Evolutionary conservation across 2,113 vertebrate genomes (phyloP), one percentile per base, ranked within the genome.

Genomic region (Lathamus discolor): DNA sequence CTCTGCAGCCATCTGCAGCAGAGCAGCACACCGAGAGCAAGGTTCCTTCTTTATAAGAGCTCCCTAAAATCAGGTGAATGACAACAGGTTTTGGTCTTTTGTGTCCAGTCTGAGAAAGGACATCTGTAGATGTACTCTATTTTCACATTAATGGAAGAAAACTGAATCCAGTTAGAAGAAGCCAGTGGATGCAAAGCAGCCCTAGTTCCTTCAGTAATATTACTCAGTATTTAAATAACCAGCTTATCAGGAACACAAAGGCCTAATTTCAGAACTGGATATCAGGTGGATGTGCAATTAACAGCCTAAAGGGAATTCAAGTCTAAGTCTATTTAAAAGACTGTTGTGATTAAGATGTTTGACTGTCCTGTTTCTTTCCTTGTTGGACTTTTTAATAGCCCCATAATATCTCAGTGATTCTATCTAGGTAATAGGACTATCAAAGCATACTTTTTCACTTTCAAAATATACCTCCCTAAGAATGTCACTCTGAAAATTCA

Each of bases 181-280:
- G 63, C 2, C 7, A 74, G 84, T 51, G 24, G 24, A 43, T n/a
- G 25, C 49, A 83, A 91, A 92, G 54, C n/a, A 83, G 67, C 41
- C 28, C 75, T 57, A 51, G 49, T 83, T 88, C 49, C 75, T 80
- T 90, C 31, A 61, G 66, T 84, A 78, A 54, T 83, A 67, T 49
- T 85, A 76, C 69, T 54, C 37, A 70, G 52, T 76, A 90, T 76
- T 87, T 77, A 79, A 95, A 73, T 64, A 83, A 52, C 33, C 44
- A 76, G 24, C 83, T 95, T 88, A 85, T 92, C 29, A 57, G 80
- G 90, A 95, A 88, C 88, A 94, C 41, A 90, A 80, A 92, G 79
- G 59, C 85, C 94, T 95, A 57, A 96, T 93, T 97, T 93, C 92
- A 92, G 67, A 80, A 90, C 41, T 88, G 46, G 31, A 1, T 77